Evolutionary conservation across 1,140 invertebrate species (phyloP).

Genomic region (Thaumatotibia leucotreta): DNA sequence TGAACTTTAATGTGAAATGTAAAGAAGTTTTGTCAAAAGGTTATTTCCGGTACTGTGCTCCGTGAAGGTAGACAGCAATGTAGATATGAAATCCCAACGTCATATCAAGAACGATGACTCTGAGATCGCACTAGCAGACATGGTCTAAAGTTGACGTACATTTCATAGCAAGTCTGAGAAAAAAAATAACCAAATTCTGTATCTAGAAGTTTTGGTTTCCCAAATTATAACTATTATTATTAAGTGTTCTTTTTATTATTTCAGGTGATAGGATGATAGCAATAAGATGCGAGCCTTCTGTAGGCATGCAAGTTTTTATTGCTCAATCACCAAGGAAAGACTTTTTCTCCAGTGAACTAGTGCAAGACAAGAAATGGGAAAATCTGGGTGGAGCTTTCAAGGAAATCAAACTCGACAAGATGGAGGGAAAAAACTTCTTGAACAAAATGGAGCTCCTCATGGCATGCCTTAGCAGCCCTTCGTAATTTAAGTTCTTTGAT

Average conservation of each 20-base stretch:
- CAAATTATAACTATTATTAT: constrained; percentile 12
- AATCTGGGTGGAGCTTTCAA: constrained; percentile 93
- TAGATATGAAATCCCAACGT: too few species aligned
- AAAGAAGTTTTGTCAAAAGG: too few species aligned
- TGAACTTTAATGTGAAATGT: too few species aligned
- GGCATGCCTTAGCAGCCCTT: constrained; percentile 86
- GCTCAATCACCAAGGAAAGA: constrained; percentile 91
- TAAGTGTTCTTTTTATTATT: constrained; percentile 29
- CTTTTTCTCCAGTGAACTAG: constrained; percentile 90
- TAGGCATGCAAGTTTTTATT: constrained; percentile 81
- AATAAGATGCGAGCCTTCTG: constrained; percentile 88
- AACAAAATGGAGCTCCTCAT: constrained; percentile 98
- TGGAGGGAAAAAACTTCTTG: constrained; percentile 98
- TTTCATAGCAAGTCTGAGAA: too few species aligned
- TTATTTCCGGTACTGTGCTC: too few species aligned
- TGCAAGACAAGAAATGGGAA: constrained; percentile 94
- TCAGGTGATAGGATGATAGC: constrained; percentile 89
- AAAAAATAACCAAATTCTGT: too few species aligned
- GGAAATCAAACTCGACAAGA: constrained; percentile 94
- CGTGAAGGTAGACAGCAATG: too few species aligned
- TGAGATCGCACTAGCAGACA: too few species aligned
- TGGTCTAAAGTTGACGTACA: too few species aligned
- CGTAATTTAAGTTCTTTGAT: constrained; percentile 37
- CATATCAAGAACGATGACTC: too few species aligned
- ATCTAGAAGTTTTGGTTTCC: not conserved